phyloP scores from a whole-genome alignment of 2,888 invertebrate genomes.

The Dolomedes plantarius region DNA sequence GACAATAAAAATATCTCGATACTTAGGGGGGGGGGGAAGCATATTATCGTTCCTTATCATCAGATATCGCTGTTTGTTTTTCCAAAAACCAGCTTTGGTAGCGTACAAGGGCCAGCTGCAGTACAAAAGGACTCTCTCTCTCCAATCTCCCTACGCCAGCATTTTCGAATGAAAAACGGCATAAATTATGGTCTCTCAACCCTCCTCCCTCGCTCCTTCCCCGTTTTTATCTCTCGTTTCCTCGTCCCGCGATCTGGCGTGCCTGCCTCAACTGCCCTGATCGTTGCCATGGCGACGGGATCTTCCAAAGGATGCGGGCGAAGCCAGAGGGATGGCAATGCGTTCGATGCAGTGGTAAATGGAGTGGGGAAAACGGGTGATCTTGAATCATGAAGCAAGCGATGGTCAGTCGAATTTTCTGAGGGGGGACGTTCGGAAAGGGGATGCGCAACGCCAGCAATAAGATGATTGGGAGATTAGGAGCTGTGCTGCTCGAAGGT shows the following conservation, averaged over 20 bases:
- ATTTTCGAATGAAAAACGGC: neutral
- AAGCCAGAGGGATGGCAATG: conserved; percentile 33
- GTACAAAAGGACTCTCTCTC: too few relatives aligned
- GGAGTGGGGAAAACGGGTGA: neutral
- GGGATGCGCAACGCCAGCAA: too few relatives aligned
- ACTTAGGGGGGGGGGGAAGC: too few relatives aligned
- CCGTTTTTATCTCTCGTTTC: conserved; percentile 19
- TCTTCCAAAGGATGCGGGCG: conserved; percentile 39
- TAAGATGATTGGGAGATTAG: too few relatives aligned
- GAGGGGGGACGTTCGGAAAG: too few relatives aligned
- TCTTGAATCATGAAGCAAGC: neutral
- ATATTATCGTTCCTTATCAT: too few relatives aligned
- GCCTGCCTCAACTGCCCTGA: neutral
- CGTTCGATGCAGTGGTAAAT: conserved; percentile 19
- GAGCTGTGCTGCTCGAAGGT: too few relatives aligned
- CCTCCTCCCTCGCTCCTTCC: neutral
- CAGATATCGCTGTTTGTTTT: too few relatives aligned
- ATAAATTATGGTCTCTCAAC: neutral
- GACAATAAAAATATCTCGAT: too few relatives aligned
- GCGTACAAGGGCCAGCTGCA: too few relatives aligned
- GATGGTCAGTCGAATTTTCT: neutral
- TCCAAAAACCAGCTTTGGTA: too few relatives aligned
- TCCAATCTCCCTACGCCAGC: neutral
- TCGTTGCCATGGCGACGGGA: conserved; percentile 48
- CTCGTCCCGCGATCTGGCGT: neutral